Percentiles rank a stretch among this genome's conserved stretches.
Evolutionary conservation across 2,113 vertebrate genomes (phyloP).

Genomic region (Perognathus longimembris): DNA sequence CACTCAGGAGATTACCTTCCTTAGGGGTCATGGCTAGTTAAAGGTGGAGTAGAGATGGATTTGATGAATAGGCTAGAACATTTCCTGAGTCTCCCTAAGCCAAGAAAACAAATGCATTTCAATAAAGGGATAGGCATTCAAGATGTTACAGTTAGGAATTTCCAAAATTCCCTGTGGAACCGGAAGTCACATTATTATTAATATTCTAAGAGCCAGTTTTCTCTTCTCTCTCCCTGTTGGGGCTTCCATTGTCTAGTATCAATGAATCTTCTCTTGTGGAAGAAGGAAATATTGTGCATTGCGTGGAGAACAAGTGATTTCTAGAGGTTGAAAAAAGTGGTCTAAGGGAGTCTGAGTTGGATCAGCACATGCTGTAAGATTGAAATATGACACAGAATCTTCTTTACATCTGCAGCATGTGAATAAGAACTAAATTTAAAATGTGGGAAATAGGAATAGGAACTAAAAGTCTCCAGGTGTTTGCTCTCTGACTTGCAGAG

Average conservation of each 20-base stretch:
- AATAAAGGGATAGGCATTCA: neutral
- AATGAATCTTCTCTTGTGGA: neutral
- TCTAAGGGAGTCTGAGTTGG: neutral
- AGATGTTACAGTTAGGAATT: neutral
- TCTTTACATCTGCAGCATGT: neutral
- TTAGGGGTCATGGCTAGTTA: neutral
- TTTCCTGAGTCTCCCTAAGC: neutral
- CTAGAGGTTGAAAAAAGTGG: neutral
- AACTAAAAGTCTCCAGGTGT: neutral
- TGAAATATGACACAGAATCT: neutral
- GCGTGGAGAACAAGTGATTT: neutral
- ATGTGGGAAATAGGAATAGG: neutral
- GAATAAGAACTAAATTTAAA: neutral
- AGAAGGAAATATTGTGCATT: neutral
- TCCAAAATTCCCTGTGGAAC: neutral
- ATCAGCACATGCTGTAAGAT: fast-evolving
- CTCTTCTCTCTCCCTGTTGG: neutral
- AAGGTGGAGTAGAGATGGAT: neutral
- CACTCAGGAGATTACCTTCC: neutral
- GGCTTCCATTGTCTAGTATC: neutral
- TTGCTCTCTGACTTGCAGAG: neutral
- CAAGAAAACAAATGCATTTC: neutral
- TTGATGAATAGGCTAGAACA: neutral
- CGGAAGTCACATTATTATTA: neutral
- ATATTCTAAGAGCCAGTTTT: neutral